These are phyloP conservation scores for Okapia johnstoni DNA, from an alignment of 2,113 vertebrate species.

Conservation along the genomic window DNA sequence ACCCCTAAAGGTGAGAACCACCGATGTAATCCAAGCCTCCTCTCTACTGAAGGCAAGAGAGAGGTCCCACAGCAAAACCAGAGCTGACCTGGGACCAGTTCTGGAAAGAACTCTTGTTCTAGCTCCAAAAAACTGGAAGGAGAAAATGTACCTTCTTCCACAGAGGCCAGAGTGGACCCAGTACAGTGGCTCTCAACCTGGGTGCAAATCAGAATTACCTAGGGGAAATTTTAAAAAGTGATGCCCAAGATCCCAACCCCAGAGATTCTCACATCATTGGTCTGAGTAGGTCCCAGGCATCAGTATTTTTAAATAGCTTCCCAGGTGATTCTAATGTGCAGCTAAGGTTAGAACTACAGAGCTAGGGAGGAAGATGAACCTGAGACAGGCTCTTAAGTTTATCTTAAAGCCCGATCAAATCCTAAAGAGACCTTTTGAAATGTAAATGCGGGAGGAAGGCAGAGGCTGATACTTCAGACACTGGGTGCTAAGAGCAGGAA, in stretches of 20 bases:
- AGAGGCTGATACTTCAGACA: not conserved
- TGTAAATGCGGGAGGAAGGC: constrained; percentile 17
- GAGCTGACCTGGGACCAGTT: not conserved
- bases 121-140: not conserved
- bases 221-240: not conserved
- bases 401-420: not conserved
- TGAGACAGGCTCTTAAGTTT: not conserved
- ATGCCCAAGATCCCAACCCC: not conserved
- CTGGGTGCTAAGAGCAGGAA: not conserved
- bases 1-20: not conserved
- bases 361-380: not conserved
- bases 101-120: not conserved
- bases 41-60: not conserved
- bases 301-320: not conserved
- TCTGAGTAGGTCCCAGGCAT: not conserved
- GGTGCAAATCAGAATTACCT: not conserved
- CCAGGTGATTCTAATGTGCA: not conserved
- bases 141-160: not conserved
- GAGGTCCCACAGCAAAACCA: not conserved
- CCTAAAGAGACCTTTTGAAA: constrained; percentile 35
- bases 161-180: not conserved
- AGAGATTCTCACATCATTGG: not conserved
- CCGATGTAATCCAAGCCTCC: not conserved
- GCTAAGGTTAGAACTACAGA: not conserved
- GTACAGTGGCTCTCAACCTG: not conserved